These are phyloP conservation scores for Nowickia ferox DNA, from an alignment of 2,888 invertebrate species.

Conservation along the genomic window DNA sequence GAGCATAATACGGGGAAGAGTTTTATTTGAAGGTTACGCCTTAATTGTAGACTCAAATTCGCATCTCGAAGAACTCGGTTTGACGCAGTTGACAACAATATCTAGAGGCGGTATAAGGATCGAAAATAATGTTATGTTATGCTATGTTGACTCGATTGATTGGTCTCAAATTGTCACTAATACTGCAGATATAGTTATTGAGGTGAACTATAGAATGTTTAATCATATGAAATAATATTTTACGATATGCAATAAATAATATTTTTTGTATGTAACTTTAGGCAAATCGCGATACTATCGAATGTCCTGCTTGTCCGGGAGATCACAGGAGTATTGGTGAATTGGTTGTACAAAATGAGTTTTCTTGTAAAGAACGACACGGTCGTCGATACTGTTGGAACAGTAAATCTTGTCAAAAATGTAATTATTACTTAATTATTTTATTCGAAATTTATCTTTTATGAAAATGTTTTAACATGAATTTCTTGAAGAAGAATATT, in stretches of 20 bases:
- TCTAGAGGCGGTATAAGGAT: conserved; percentile 94
- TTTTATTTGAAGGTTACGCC: conserved; percentile 93
- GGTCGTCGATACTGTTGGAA: conserved; percentile 89
- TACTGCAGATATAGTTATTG: conserved; percentile 77
- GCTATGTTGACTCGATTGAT: conserved; percentile 95
- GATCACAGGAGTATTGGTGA: conserved; percentile 77
- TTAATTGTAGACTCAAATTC: conserved; percentile 94
- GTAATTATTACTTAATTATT: conserved; percentile 74
- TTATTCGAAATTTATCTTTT: neutral
- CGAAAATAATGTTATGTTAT: conserved; percentile 94
- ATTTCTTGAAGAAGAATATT: neutral
- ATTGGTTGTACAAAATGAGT: conserved; percentile 42
- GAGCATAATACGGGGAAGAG: conserved; percentile 94
- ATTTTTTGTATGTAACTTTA: conserved; percentile 73
- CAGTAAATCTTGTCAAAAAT: conserved; percentile 89
- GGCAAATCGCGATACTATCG: conserved; percentile 87
- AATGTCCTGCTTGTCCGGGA: conserved; percentile 87
- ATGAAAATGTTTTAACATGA: too few species aligned
- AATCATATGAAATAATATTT: neutral
- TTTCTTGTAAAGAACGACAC: conserved; percentile 74
- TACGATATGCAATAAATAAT: conserved; percentile 1
- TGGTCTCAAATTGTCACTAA: conserved; percentile 91
- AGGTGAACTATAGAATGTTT: conserved; percentile 49
- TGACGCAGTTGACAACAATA: conserved; percentile 91
- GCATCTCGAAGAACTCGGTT: conserved; percentile 90